Base-by-base conservation (phyloP, 2,113 vertebrate species). In the Cyrtonyx montezumae region DNA sequence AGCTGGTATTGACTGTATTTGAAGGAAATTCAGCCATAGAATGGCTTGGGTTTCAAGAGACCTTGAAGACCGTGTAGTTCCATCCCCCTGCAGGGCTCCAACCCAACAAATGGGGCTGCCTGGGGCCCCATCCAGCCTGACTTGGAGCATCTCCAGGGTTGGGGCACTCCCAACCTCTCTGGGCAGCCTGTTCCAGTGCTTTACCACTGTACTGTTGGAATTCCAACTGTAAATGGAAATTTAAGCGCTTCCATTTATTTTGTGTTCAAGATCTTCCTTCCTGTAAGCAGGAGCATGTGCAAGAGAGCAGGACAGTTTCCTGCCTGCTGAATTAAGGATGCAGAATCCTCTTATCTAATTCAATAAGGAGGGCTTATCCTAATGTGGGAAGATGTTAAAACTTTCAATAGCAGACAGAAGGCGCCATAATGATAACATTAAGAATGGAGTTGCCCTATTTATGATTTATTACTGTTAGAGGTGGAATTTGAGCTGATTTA, bases 401-500 rank as follows among this genome's bases (percentile, higher is more conserved):
- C 93, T 91, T 92, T 91, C 43, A 67, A 61, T 90, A 77, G 68
- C 71, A 91, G 91, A 91, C 81, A 91, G 77, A 90, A 95, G 75
- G 65, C 87, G 83, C 58, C 26, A 18, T 87, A 74, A 59, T 80
- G 93, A 91, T 25, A 90, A 62, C 58, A 36, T 51, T 45, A 83
- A 83, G 73, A 87, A 77, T 59, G 56, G 79, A 93, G 65, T 43
- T 88, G 89, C 81, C 65, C 87, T 66, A 45, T 32, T 68, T 56
- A 73, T 82, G 73, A 87, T 95, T 93, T 92, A 67, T 91, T 92
- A 79, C 91, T 51, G 78, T 45, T 56, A n/a, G 46, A 80, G 37
- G 76, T 87, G 89, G 89, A 96, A 96, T 94, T 80, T 84, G 87
- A 93, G 63, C 67, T 75, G 75, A 87, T 93, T 93, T 91, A 92